A percentile compares a stretch with the other conserved stretches of the same genome.
phyloP scores from a whole-genome alignment of 2,797 vertebrate species.

The Pseudomugil gertrudae region DNA sequence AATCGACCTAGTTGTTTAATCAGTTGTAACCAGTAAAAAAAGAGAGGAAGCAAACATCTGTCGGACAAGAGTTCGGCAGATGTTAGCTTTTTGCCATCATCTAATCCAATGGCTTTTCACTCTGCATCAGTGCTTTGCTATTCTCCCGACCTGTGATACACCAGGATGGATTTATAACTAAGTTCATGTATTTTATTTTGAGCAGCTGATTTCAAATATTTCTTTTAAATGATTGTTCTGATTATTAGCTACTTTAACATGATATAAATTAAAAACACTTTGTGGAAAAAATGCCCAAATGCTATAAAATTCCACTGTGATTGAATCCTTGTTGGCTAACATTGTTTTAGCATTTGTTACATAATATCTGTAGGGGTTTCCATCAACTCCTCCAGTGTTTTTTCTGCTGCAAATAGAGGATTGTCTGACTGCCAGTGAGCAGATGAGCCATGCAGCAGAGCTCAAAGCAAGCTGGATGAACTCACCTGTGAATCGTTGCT shows the following conservation, averaged over 20 bases:
- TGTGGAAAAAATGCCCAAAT: conserved; percentile 10
- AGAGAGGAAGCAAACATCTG: conserved; percentile 69
- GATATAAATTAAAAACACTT: conserved; percentile 7
- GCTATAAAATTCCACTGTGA: conserved; percentile 21
- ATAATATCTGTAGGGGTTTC: conserved; percentile 67
- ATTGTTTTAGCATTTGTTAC: conserved; percentile 61
- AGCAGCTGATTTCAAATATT: conserved; percentile 21
- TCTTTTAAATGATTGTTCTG: conserved; percentile 5
- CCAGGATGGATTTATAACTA: conserved; percentile 13
- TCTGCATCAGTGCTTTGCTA: background rate
- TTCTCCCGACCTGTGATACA: conserved; percentile 27
- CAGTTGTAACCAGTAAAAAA: conserved; percentile 74
- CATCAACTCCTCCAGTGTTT: conserved; percentile 53
- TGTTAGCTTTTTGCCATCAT: conserved; percentile 50
- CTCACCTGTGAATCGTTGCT: conserved; percentile 60
- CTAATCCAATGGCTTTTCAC: conserved; percentile 14
- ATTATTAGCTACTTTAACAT: conserved; percentile 26
- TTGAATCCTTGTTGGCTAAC: conserved; percentile 34
- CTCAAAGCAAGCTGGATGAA: conserved; percentile 56
- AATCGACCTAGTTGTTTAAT: conserved; percentile 70
- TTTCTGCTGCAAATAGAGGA: conserved; percentile 58
- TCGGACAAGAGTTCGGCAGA: conserved; percentile 64
- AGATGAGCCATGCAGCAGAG: conserved; percentile 52
- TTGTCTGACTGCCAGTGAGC: conserved; percentile 58
- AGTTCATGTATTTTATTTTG: conserved; percentile 6